Percentiles rank a stretch among this genome's conserved stretches.
phyloP scores from a whole-genome alignment of 2,797 vertebrate species.

The Delichon dasypus region DNA sequence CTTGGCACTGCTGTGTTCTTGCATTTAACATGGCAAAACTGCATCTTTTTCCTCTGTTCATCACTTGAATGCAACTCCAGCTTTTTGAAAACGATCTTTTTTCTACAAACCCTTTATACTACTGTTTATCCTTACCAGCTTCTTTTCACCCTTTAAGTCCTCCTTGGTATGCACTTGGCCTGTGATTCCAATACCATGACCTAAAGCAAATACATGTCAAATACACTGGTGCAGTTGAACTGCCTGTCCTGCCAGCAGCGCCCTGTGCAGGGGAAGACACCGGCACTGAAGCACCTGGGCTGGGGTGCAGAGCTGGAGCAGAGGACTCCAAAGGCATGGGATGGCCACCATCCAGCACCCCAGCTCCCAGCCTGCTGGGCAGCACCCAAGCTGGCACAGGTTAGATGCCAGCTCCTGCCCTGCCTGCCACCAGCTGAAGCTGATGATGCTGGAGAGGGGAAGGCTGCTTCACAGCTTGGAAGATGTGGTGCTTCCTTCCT shows the following conservation, averaged over 20 bases:
- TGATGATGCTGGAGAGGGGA: background rate
- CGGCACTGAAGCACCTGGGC: background rate
- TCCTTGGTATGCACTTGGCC: background rate
- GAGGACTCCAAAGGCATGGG: background rate
- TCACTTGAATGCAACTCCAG: background rate
- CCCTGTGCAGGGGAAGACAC: background rate
- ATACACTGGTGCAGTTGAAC: background rate
- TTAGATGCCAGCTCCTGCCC: background rate
- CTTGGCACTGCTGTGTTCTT: background rate
- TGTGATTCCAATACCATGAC: background rate
- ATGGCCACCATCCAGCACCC: background rate
- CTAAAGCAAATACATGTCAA: background rate
- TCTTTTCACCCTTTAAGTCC: background rate
- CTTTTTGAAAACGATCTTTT: background rate
- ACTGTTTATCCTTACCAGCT: background rate
- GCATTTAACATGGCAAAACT: background rate
- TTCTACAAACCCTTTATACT: background rate
- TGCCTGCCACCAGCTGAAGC: background rate
- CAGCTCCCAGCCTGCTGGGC: background rate
- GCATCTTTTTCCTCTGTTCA: background rate
- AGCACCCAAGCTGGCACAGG: background rate
- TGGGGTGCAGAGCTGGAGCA: background rate
- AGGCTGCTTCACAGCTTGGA: background rate
- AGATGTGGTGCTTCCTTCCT: background rate
- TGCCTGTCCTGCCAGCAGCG: background rate